A percentile compares a stretch with the other conserved stretches of the same genome.
These are phyloP conservation scores for Myodes glareolus DNA, from an alignment of 2,113 vertebrate genomes.

Conservation along the genomic window DNA sequence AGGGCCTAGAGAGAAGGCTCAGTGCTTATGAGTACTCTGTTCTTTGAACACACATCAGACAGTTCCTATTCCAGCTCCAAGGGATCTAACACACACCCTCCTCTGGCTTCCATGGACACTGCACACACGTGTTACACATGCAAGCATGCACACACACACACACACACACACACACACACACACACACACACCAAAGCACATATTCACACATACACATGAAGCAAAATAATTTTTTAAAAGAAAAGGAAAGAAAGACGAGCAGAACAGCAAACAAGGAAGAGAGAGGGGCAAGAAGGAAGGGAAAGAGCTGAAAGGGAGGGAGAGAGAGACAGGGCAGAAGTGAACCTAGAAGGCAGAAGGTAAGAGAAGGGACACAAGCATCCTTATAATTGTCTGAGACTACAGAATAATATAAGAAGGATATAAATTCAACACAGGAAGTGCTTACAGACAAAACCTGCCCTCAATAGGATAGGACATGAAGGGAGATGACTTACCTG, in stretches of 20 bases:
- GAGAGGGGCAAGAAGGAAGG: too few species aligned
- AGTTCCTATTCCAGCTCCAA: not conserved
- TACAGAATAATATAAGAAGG: conserved; percentile 33
- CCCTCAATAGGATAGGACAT: not conserved
- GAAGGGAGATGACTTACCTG: not conserved
- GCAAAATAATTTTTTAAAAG: not conserved
- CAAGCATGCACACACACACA: not conserved
- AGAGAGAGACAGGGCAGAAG: not conserved
- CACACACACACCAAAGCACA: not conserved
- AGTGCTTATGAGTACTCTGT: not conserved
- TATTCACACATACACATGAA: not conserved
- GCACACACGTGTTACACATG: not conserved
- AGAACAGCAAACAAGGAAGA: not conserved
- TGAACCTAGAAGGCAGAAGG: not conserved
- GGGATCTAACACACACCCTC: not conserved
- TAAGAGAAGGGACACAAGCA: not conserved
- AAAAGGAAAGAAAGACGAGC: fast-evolving
- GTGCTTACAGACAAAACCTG: not conserved
- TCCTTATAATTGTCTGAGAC: not conserved
- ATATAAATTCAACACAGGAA: conserved; percentile 4
- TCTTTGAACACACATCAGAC: not conserved
- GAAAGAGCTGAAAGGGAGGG: fast-evolving
- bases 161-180: not conserved
- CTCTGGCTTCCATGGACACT: not conserved
- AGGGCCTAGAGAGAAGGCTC: not conserved